phyloP scores from a whole-genome alignment of 2,888 invertebrate genomes.

The Diadegma fenestrale region DNA sequence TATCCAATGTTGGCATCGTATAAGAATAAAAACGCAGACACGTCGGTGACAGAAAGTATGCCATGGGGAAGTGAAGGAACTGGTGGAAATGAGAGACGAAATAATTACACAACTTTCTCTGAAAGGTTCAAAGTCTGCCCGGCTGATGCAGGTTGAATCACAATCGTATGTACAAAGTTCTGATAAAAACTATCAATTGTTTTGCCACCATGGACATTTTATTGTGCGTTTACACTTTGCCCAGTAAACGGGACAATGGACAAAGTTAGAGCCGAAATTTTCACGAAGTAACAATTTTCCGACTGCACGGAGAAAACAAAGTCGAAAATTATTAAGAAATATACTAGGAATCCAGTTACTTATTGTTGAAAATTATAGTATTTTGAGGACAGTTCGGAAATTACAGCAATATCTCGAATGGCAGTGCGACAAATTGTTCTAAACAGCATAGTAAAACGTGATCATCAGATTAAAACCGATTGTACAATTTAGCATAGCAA shows the following conservation, averaged over 20 bases:
- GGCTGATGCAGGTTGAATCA: background rate
- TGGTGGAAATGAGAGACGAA: background rate
- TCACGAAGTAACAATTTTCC: background rate
- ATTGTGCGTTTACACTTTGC: background rate
- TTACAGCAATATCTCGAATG: too few relatives aligned
- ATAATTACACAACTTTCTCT: background rate
- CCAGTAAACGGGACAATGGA: background rate
- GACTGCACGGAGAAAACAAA: too few relatives aligned
- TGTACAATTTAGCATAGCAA: too few relatives aligned
- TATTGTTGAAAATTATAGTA: too few relatives aligned
- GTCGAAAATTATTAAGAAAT: too few relatives aligned
- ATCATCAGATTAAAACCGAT: too few relatives aligned
- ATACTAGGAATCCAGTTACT: too few relatives aligned
- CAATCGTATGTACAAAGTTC: too few relatives aligned
- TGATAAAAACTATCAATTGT: constrained; percentile 15
- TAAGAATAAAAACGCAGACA: background rate
- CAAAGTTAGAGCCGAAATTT: constrained; percentile 4
- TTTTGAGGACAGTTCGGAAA: too few relatives aligned
- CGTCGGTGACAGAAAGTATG: background rate
- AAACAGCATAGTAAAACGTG: too few relatives aligned
- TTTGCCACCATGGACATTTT: constrained; percentile 4
- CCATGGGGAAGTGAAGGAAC: background rate
- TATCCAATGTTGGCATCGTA: background rate
- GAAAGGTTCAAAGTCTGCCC: background rate
- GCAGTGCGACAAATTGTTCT: too few relatives aligned